Base-by-base conservation (phyloP, 2,888 invertebrate species). In the Andrena dorsata region DNA sequence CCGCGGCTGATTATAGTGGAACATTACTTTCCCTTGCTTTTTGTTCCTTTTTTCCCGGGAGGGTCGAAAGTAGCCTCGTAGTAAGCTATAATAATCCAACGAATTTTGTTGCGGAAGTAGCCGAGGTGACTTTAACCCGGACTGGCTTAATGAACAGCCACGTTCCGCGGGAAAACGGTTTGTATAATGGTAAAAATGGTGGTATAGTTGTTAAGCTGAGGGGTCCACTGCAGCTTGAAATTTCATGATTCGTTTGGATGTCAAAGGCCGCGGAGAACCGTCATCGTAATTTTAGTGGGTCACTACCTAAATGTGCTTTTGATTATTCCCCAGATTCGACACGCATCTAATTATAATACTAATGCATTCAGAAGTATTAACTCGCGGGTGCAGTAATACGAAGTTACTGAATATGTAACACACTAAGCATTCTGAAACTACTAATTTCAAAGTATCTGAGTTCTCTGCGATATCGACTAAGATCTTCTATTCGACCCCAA, bases 51-150 rank as follows among this genome's bases (percentile, higher is more conserved):
- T 30, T 53, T 53, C 23, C 32, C 20, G 20, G 20, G n/a, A 10
- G 63, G 20, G 41, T 41, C 41, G 16, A 68, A 68, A 53, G 6
- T 20, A 51, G 26, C 53, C 26, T 20, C 20, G 20, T 32, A 32
- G 32, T 20, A 16, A 13, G 30, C 20, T 10, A 32, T 32, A 53
- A 53, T 51, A 10, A 20, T 53, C 20, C 23, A n/a, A 51, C 30
- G 53, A 32, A 53, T 68, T 68, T 53, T 30, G 20, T 41, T 8
- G 41, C 23, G 10, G 13, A 23, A 63, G 35, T 63, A 63, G 10
- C 63, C n/a, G 20, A 13, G 23, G 41, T 23, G 63, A 63, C 63
- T 63, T 63, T 20, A 41, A 41, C 32, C 20, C 35, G 23, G 16
- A 1, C 23, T 26, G 13, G 41, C 63, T 41, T 63, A 63, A 63